Evolutionary conservation across 2,113 vertebrate genomes (phyloP).

Genomic region (Barbus barbus): DNA sequence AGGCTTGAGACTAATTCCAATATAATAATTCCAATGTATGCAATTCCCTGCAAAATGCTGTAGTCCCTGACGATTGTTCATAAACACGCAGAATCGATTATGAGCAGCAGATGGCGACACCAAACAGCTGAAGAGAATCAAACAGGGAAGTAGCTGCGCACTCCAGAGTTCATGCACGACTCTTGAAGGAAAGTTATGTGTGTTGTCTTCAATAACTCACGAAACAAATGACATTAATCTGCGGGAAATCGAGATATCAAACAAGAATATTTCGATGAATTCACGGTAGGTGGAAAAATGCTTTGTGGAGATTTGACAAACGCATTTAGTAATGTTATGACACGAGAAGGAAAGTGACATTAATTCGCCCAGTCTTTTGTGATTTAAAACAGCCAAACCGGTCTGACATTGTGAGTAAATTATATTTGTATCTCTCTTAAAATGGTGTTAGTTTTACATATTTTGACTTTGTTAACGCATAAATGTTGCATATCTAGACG

Average conservation of each 20-base stretch:
- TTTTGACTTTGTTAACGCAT: neutral
- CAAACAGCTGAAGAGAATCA: neutral
- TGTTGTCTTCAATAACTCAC: neutral
- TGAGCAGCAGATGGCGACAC: neutral
- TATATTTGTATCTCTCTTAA: neutral
- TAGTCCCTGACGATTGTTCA: too few relatives aligned
- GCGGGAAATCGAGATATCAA: neutral
- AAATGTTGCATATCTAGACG: neutral
- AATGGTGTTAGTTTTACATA: neutral
- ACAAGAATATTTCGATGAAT: neutral
- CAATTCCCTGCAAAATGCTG: too few relatives aligned
- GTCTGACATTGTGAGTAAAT: neutral
- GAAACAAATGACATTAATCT: neutral
- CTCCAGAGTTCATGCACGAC: too few relatives aligned
- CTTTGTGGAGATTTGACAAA: neutral
- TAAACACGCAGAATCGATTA: neutral
- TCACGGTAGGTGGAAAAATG: constrained; percentile 32
- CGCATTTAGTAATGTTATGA: neutral
- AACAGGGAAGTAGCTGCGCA: constrained; percentile 19
- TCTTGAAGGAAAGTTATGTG: neutral
- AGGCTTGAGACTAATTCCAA: neutral
- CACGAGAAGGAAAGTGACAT: neutral
- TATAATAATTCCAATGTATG: neutral
- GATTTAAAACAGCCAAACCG: neutral
- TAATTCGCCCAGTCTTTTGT: neutral